Evolutionary conservation across 2,888 invertebrate species (phyloP).

Genomic region (Sacculina carcini): DNA sequence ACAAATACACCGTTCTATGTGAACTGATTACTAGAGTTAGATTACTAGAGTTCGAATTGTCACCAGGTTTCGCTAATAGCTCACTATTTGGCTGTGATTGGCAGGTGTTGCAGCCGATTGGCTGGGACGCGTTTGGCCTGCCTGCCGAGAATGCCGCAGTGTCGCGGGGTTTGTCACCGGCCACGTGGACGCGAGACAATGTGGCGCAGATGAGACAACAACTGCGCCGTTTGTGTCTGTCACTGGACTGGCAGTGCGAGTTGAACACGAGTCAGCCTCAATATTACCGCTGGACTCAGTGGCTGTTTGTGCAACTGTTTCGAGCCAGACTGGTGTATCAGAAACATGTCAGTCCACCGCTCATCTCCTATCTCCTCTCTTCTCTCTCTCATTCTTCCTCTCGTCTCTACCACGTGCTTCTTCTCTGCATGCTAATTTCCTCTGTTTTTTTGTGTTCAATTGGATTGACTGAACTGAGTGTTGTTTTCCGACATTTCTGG

Average conservation of each 20-base stretch:
- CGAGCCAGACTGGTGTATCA: constrained; percentile 62
- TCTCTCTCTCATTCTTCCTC: constrained; percentile 1
- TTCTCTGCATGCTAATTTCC: no score
- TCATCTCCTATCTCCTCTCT: not conserved
- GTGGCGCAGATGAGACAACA: constrained; percentile 59
- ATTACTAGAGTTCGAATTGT: no score
- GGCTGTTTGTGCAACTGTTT: constrained; percentile 63
- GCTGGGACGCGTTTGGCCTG: constrained; percentile 97
- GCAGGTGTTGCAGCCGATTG: constrained; percentile 77
- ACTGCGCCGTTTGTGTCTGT: constrained; percentile 33
- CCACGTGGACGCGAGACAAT: constrained; percentile 65
- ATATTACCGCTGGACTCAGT: constrained; percentile 89
- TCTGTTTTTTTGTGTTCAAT: constrained; percentile 98
- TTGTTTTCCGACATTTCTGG: not conserved
- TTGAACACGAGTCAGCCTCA: constrained; percentile 57
- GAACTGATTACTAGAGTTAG: no score
- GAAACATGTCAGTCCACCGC: constrained; percentile 33
- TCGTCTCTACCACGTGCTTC: no score
- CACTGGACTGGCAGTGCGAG: constrained; percentile 84
- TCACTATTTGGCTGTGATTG: constrained; percentile 9
- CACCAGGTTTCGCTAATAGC: no score
- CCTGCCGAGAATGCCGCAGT: constrained; percentile 98
- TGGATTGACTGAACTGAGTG: constrained; percentile 77
- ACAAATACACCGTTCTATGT: no score
- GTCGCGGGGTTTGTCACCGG: constrained; percentile 47